Evolutionary conservation across 2,888 invertebrate species (phyloP).

Genomic region (Hirtodrosophila confusa): DNA sequence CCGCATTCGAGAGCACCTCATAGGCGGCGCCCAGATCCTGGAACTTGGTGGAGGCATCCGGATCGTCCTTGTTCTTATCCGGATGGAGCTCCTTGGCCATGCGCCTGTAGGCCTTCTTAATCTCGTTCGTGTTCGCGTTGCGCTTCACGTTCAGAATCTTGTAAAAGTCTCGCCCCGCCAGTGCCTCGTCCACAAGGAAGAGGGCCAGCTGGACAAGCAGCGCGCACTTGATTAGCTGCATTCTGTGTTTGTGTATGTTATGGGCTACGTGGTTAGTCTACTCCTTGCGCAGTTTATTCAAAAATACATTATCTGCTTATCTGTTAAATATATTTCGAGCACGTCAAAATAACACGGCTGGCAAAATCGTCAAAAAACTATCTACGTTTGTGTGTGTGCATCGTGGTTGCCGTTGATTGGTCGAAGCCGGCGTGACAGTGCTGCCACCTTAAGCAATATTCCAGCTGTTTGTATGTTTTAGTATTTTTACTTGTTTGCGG

Average conservation of each 20-base stretch:
- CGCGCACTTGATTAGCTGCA: conserved; percentile 64
- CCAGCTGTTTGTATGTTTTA: conserved; percentile 31
- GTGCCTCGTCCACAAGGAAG: conserved; percentile 57
- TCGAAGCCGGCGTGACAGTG: conserved; percentile 50
- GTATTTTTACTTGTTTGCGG: conserved; percentile 19
- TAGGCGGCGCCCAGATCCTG: conserved; percentile 98
- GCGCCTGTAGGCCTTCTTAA: conserved; percentile 98
- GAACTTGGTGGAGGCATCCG: conserved; percentile 96
- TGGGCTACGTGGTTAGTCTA: conserved; percentile 31
- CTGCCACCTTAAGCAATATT: conserved; percentile 25
- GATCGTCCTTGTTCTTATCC: conserved; percentile 98
- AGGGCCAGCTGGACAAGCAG: conserved; percentile 68
- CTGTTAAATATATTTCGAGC: conserved; percentile 14
- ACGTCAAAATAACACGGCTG: conserved; percentile 52
- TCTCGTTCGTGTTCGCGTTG: conserved; percentile 95
- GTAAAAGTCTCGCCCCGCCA: conserved; percentile 95
- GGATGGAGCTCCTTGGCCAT: conserved; percentile 98
- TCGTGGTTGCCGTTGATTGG: conserved; percentile 81
- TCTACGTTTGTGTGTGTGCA: conserved; percentile 62
- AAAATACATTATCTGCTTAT: conserved; percentile 42
- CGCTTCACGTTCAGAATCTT: conserved; percentile 91
- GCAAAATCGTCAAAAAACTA: conserved; percentile 57
- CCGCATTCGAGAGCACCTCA: conserved; percentile 95
- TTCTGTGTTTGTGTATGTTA: conserved; percentile 34
- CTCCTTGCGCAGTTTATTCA: conserved; percentile 20